Evolutionary conservation across 2,113 vertebrate species (phyloP).

Genomic region (Sylvia atricapilla): DNA sequence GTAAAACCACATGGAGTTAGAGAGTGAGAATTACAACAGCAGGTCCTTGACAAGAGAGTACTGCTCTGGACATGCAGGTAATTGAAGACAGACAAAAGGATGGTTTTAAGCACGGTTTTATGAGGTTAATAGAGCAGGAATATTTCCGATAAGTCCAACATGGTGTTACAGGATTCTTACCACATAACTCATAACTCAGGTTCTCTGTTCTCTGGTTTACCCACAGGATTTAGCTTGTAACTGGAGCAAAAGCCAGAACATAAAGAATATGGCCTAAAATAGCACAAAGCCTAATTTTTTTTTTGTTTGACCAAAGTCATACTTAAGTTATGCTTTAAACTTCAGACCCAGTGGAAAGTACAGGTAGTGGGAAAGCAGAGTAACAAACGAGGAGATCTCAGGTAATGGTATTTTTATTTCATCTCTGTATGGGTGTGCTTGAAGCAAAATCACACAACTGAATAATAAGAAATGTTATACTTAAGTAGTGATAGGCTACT

Average conservation of each 20-base stretch:
- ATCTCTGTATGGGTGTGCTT: neutral
- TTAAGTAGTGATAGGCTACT: neutral
- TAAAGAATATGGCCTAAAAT: conserved; percentile 16
- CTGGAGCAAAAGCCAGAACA: neutral
- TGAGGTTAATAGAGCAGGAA: neutral
- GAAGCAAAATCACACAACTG: neutral
- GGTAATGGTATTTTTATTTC: neutral
- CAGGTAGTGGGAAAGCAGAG: conserved; percentile 10
- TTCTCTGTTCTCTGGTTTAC: neutral
- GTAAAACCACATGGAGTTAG: neutral
- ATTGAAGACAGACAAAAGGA: conserved; percentile 24
- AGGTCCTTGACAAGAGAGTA: neutral
- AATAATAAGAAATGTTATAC: neutral
- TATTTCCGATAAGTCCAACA: neutral
- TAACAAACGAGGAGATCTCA: neutral
- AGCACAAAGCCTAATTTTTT: neutral
- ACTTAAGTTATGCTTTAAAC: neutral
- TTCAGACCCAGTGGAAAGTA: conserved; percentile 14
- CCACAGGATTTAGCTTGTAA: conserved; percentile 14
- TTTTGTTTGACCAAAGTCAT: neutral
- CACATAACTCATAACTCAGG: neutral
- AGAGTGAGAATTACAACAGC: neutral
- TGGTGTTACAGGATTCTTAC: conserved; percentile 6
- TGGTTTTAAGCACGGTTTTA: conserved; percentile 6
- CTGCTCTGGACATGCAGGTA: conserved; percentile 6